Conservation (phyloP, 2,113 vertebrate species). For the Porphyrio hochstetteri region DNA sequence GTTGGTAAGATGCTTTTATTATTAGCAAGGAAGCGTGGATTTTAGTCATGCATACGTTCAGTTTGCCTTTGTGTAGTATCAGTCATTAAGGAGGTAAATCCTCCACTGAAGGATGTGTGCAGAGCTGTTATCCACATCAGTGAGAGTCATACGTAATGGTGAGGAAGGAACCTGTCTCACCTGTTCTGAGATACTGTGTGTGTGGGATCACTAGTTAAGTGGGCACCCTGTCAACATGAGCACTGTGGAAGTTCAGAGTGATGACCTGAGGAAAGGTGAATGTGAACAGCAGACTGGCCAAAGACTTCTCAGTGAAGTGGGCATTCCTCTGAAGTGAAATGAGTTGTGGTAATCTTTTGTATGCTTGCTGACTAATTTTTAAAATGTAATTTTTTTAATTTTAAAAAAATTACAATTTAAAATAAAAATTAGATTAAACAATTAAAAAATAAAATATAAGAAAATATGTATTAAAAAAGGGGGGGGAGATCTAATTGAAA, state of each 20-base stretch:
- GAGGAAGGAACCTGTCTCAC: background rate
- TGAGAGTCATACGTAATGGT: too few species aligned
- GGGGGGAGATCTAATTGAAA: background rate
- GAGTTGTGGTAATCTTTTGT: background rate
- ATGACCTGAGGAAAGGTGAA: background rate
- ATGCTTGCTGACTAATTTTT: background rate
- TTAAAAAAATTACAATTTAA: too few species aligned
- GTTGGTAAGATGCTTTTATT: background rate
- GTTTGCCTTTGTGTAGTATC: background rate
- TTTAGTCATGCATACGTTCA: background rate
- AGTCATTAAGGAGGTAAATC: background rate
- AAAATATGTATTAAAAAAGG: too few species aligned
- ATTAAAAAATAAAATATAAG: too few species aligned
- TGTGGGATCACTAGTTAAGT: background rate
- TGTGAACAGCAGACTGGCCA: background rate
- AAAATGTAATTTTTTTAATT: too few species aligned
- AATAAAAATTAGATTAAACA: too few species aligned
- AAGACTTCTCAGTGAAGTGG: background rate
- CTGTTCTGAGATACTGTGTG: background rate
- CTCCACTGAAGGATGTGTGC: background rate
- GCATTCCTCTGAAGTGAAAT: background rate
- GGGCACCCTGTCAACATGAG: background rate
- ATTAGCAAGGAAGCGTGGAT: rapidly evolving
- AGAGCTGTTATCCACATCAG: too few species aligned
- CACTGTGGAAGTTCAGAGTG: background rate